Evolutionary conservation across 2,888 invertebrate species (phyloP), one percentile per base, ranked within the genome.

Genomic region (Polydrusus cervinus): DNA sequence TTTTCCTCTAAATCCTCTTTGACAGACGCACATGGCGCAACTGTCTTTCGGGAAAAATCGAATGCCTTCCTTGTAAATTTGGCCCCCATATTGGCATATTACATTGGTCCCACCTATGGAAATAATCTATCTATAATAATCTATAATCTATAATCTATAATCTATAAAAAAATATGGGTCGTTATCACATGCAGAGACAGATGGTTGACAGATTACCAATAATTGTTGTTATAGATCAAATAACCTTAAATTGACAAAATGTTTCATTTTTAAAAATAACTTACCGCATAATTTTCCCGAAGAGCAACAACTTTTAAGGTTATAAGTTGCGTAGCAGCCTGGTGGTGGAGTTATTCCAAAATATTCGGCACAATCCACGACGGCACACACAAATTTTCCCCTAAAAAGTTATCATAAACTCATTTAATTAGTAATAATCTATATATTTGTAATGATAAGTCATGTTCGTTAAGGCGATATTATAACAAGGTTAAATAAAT

Each of bases 1-100:
- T 11, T 86, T 82, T 0, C 88, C 89, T 77, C 87, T 85, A 85
- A 88, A 90, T 49, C 88, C 85, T 0, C 84, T 82, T 0, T 87
- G 86, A 74, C 90, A 90, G 11, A 89, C 80, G 81, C 90, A 90
- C 0, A 82, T 85, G 81, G 88, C 87, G 38, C 86, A 84, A 0
- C 87, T 87, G 68, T 88, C 85, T 74, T 84, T 81, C 0, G 89
- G 89, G 74, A 88, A 86, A 79, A 89, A 89, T 0, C 82, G 80
- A 77, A 89, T 86, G 0, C 89, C 89, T 62, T 89, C 88, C 67
- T 83, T 85, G 82, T 88, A 89, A 0, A 84, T 85, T 74, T 86
- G 83, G 0, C 88, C 88, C 43, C 89, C 89, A 0, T 88, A 85
- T 66, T 87, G 87, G 74, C 89, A 90, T 38, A 38, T 40, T 9